A percentile compares a stretch with the other conserved stretches of the same genome.
These are phyloP conservation scores for Mormyrus lacerda DNA, from an alignment of 2,113 vertebrate species.

Conservation along the genomic window DNA sequence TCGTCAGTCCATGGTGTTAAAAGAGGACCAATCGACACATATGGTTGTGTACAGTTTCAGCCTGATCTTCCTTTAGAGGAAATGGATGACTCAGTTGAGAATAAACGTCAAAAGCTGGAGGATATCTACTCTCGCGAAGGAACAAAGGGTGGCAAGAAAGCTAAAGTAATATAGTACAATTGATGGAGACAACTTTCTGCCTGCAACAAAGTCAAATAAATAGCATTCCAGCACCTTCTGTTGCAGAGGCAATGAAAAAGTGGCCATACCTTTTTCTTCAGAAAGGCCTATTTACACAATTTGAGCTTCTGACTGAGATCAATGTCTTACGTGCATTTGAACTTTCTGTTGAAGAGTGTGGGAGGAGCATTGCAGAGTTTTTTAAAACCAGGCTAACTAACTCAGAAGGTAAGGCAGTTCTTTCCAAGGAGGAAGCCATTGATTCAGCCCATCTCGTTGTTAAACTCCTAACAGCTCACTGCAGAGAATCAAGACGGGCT, in stretches of 20 bases:
- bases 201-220: slow-evolving; percentile 8
- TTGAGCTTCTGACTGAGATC: slow-evolving; percentile 7
- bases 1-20: background rate
- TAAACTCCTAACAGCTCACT: slow-evolving; percentile 3
- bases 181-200: slow-evolving; percentile 24
- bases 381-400: background rate
- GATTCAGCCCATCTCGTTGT: background rate
- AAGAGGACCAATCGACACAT: background rate
- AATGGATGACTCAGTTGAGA: background rate
- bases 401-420: background rate
- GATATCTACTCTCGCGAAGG: background rate
- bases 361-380: slow-evolving; percentile 1
- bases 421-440: background rate
- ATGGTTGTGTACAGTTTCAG: background rate
- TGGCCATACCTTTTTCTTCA: slow-evolving; percentile 19
- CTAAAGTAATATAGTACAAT: slow-evolving; percentile 12
- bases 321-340: background rate
- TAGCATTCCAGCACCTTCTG: slow-evolving; percentile 19
- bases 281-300: slow-evolving; percentile 8
- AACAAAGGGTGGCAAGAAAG: slow-evolving; percentile 11
- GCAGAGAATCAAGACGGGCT: slow-evolving; percentile 8
- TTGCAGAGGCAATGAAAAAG: slow-evolving; percentile 8
- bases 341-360: background rate
- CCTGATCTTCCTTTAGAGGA: background rate
- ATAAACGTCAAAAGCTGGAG: background rate